Evolutionary conservation across 1,140 invertebrate species (phyloP).

Genomic region (Diachasma alloeum): DNA sequence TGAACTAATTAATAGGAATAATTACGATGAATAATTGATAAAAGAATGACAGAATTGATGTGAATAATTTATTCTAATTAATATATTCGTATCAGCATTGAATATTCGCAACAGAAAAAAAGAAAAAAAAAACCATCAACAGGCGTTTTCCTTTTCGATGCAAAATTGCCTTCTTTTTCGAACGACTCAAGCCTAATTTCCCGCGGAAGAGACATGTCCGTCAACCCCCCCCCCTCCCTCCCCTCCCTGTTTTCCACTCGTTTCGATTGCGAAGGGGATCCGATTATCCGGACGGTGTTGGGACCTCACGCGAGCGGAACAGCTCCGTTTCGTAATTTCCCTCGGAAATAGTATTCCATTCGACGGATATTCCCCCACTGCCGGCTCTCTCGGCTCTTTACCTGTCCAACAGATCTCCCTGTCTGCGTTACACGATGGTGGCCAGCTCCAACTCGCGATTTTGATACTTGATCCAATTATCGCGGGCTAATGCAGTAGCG

Average conservation of each 20-base stretch:
- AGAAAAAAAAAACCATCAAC: too few relatives aligned
- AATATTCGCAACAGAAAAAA: too few relatives aligned
- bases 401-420: background rate
- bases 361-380: background rate
- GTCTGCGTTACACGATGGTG: background rate
- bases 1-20: too few relatives aligned
- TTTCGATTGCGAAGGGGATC: background rate
- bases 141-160: too few relatives aligned
- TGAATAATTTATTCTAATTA: too few relatives aligned
- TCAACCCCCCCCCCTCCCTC: conserved; percentile 10
- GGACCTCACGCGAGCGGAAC: conserved; percentile 22
- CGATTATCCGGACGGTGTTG: conserved; percentile 23
- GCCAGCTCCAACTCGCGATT: background rate
- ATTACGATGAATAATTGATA: too few relatives aligned
- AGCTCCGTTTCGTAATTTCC: conserved; percentile 32
- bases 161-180: too few relatives aligned
- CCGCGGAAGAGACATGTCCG: conserved; percentile 7
- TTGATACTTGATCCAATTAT: background rate
- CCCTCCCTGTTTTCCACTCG: conserved; percentile 11
- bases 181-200: conserved; percentile 11
- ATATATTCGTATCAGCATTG: too few relatives aligned
- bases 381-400: background rate
- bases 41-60: too few relatives aligned
- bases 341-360: conserved; percentile 28
- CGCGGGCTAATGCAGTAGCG: too few relatives aligned